Conservation (phyloP, 2,888 invertebrate genomes). For the Abrostola triplasia region DNA sequence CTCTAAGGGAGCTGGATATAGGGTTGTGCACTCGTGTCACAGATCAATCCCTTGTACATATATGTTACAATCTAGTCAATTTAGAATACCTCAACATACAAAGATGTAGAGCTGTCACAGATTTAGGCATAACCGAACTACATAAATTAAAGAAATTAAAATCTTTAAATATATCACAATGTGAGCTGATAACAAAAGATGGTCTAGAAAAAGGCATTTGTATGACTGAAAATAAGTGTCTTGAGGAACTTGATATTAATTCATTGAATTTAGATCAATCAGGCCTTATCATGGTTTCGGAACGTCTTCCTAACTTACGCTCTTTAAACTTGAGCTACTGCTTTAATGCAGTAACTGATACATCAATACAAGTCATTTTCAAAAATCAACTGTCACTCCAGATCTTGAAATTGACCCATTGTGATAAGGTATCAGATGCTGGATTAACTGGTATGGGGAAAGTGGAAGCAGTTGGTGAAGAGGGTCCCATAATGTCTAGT, state of each 20-base stretch:
- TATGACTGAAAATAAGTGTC: slow-evolving; percentile 75
- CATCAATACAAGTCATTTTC: slow-evolving; percentile 90
- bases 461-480: slow-evolving; percentile 71
- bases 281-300: slow-evolving; percentile 89
- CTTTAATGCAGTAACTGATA: slow-evolving; percentile 91
- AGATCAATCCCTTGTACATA: slow-evolving; percentile 89
- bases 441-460: slow-evolving; percentile 91
- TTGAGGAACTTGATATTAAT: slow-evolving; percentile 88
- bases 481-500: slow-evolving; percentile 74
- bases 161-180: slow-evolving; percentile 90
- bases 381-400: slow-evolving; percentile 89
- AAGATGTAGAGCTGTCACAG: slow-evolving; percentile 90
- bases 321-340: slow-evolving; percentile 91
- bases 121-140: slow-evolving; percentile 88
- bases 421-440: slow-evolving; percentile 91
- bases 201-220: slow-evolving; percentile 90
- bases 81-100: slow-evolving; percentile 89
- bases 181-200: slow-evolving; percentile 89
- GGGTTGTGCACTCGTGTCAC: slow-evolving; percentile 90
- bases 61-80: slow-evolving; percentile 88
- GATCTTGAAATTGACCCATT: slow-evolving; percentile 90
- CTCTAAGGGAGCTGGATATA: slow-evolving; percentile 89
- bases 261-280: slow-evolving; percentile 90
- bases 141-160: slow-evolving; percentile 86
- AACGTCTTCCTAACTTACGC: slow-evolving; percentile 87